Evolutionary conservation across 2,797 vertebrate species (phyloP), one percentile per base, ranked within the genome.

Genomic region (Pseudochaenichthys georgianus): DNA sequence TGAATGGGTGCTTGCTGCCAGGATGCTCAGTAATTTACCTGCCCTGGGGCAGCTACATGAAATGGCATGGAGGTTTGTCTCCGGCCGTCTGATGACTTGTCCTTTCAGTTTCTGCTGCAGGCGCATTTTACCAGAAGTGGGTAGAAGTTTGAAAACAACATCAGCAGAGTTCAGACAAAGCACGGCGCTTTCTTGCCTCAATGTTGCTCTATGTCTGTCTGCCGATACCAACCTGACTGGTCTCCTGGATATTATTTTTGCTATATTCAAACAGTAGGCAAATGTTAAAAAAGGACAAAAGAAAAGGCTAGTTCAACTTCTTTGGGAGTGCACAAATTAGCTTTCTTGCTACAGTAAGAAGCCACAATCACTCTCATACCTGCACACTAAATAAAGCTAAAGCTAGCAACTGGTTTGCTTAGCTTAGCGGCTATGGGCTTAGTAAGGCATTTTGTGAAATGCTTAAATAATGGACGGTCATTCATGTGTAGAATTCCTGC

Each of bases 101-200:
- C 72, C 41, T 55, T 55, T 84, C 83, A 77, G 64, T 86, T 38
- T 38, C 7, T 38, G 34, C 34, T 64, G 53, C 46, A 86, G 34
- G 34, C 34, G 8, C 34, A 28, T 5, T 9, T 38, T 38, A 54
- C 70, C 68, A 57, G 64, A 46, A n/a, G 58, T 34, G 42, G 65
- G 50, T 47, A 47, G 66, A 71, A 63, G 58, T 63, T 68, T 76
- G 59, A 73, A 81, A 78, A 81, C 81, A 80, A 63, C 71, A 69
- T 81, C 7, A 48, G 77, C 57, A 28, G 80, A 83, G 47, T 54
- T 62, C 84, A 89, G 88, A 92, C 83, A 83, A 88, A 87, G 89
- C 87, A 85, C 77, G 68, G 82, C 70, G 65, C 60, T 83, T 71
- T 73, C 50, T 64, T 53, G 61, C 34, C 46, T 31, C 68, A 34